Evolutionary conservation across 2,113 vertebrate species (phyloP).

Genomic region (Labrus mixtus): DNA sequence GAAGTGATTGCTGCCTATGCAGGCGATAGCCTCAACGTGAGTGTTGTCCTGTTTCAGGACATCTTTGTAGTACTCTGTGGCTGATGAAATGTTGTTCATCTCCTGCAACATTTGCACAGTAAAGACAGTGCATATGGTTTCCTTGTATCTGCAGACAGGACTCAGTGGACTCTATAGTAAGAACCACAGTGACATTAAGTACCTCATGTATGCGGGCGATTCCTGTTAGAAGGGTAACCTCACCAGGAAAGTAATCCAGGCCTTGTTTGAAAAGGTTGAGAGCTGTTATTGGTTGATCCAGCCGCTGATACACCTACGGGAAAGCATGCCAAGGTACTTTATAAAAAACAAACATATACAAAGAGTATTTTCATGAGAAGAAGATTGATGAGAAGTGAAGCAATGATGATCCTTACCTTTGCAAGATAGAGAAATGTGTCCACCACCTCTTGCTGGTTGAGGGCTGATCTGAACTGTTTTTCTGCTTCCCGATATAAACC

Average conservation of each 20-base stretch:
- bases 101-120: conserved; percentile 81
- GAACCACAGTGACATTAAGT: conserved; percentile 9
- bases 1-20: conserved; percentile 97
- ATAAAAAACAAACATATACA: background rate
- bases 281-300: conserved; percentile 96
- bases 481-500: conserved; percentile 96
- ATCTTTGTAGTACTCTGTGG: conserved; percentile 95
- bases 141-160: background rate
- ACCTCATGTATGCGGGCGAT: conserved; percentile 96
- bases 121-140: background rate
- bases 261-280: conserved; percentile 96
- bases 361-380: background rate
- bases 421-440: conserved; percentile 95
- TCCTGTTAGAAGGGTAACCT: conserved; percentile 93
- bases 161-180: background rate
- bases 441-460: conserved; percentile 95
- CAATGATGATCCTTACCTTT: conserved; percentile 84
- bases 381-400: background rate
- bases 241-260: conserved; percentile 94
- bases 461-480: conserved; percentile 96
- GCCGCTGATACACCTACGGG: conserved; percentile 90
- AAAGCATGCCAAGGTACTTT: conserved; percentile 6
- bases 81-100: conserved; percentile 92
- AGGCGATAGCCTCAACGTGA: conserved; percentile 95
- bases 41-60: conserved; percentile 97